Evolutionary conservation across 2,797 vertebrate genomes (phyloP), one percentile per base, ranked within the genome.

Genomic region (Hirundo rustica): DNA sequence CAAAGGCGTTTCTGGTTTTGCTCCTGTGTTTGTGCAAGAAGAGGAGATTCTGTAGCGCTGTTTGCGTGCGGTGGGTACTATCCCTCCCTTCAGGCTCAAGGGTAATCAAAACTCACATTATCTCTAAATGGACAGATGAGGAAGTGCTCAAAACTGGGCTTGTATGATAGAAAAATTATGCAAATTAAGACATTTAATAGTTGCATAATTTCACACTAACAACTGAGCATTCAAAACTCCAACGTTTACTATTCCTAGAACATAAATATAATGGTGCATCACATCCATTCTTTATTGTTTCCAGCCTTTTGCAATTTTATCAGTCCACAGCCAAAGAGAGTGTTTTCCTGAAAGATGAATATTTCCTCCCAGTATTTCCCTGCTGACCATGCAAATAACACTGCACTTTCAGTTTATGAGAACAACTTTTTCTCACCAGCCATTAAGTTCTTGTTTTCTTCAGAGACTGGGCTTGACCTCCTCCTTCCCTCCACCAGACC

Each of bases 151-250:
- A 87, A 93, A 87, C 26, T 55, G 44, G 57, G 53, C 61, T 79
- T 66, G 45, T 44, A 62, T 9, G 53, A 90, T 47, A 85, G 74
- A 82, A 93, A 95, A 96, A 93, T 36, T 76, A 93, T 84, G 83
- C 78, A 95, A 91, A 95, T 96, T 60, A 82, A 76, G 78, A 81
- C 50, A 92, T 85, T 85, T 92, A 94, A 93, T 92, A 92, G 75
- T 85, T 77, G 50, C 75, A 87, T 89, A 95, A 96, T 95, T 96
- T 91, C 82, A 68, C 70, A 68, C 32, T 83, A 95, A 80, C 65
- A 91, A 36, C 83, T 67, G 75, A 83, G 58, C 71, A 81, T 85
- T 87, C 88, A 29, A 36, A 82, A 89, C 27, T 71, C 90, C 53
- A 88, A 40, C 13, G 3, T 79, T 79, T 86, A 45, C 80, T 67